Conservation (phyloP, 2,113 vertebrate genomes). For the Puntigrus tetrazona region DNA sequence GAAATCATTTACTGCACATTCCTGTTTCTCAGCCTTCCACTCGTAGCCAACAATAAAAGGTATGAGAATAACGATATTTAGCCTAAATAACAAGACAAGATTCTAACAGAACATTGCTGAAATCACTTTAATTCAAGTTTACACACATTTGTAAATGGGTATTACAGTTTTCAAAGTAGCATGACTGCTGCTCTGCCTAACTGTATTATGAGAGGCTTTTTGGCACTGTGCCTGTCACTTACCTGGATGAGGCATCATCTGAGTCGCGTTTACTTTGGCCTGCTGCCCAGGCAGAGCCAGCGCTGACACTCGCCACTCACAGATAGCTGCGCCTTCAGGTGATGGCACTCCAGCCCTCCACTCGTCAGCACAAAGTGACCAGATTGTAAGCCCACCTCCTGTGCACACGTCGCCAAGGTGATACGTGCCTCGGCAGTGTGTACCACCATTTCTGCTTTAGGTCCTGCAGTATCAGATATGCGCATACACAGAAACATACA, state of each 20-base stretch:
- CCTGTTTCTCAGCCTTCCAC: neutral
- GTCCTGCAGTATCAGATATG: slow-evolving; percentile 77
- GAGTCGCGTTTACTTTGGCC: slow-evolving; percentile 86
- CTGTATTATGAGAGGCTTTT: neutral
- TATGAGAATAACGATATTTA: no score
- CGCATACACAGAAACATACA: neutral
- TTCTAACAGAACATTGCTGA: neutral
- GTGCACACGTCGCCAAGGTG: slow-evolving; percentile 84
- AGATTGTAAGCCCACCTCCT: slow-evolving; percentile 87
- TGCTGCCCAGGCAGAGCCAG: slow-evolving; percentile 93
- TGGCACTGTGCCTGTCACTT: slow-evolving; percentile 14
- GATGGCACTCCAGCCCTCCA: no score
- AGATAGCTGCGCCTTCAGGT: slow-evolving; percentile 93
- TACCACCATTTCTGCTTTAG: slow-evolving; percentile 93
- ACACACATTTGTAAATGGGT: neutral
- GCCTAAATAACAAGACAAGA: neutral
- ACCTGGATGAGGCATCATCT: slow-evolving; percentile 90
- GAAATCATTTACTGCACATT: neutral
- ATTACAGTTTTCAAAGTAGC: neutral
- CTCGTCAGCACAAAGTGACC: slow-evolving; percentile 89
- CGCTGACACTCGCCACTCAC: slow-evolving; percentile 89
- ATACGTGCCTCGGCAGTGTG: slow-evolving; percentile 96
- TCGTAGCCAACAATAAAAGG: neutral
- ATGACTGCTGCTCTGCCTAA: neutral
- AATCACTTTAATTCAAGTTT: neutral